phyloP scores from a whole-genome alignment of 2,888 invertebrate species.

The Acleris cristana region DNA sequence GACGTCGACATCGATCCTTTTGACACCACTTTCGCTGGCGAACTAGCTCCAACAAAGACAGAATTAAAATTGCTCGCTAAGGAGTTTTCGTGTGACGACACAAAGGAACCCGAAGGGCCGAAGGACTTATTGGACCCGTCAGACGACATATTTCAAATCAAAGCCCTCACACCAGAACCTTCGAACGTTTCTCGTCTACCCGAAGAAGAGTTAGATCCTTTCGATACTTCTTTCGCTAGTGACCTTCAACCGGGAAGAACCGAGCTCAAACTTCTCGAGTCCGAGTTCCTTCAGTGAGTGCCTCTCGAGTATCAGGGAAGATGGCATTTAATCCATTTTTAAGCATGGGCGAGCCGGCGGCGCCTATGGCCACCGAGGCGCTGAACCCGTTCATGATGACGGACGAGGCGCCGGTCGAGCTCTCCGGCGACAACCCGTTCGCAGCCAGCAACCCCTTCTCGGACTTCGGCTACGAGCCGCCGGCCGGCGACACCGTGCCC shows the following conservation, averaged over 20 bases:
- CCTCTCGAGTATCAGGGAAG: constrained; percentile 43
- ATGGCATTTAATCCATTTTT: constrained; percentile 92
- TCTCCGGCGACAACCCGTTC: constrained; percentile 88
- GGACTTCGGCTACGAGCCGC: constrained; percentile 75
- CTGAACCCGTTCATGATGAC: constrained; percentile 88
- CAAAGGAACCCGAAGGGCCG: constrained; percentile 64
- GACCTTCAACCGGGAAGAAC: constrained; percentile 90
- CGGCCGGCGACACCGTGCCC: constrained; percentile 70
- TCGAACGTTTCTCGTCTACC: constrained; percentile 56
- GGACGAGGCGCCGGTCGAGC: constrained; percentile 60
- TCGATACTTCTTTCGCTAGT: constrained; percentile 92
- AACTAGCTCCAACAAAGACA: constrained; percentile 90
- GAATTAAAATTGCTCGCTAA: constrained; percentile 91
- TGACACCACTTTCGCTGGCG: constrained; percentile 92
- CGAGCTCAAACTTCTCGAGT: constrained; percentile 90
- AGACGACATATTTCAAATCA: constrained; percentile 85
- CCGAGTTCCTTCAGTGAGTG: constrained; percentile 83
- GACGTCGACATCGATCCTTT: constrained; percentile 89
- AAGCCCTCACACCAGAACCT: constrained; percentile 88
- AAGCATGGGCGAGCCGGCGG: constrained; percentile 87
- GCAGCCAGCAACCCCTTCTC: constrained; percentile 88
- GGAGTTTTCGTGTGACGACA: constrained; percentile 86
- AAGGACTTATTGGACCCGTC: constrained; percentile 79
- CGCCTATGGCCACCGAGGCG: constrained; percentile 75
- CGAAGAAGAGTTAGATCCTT: constrained; percentile 87